phyloP scores from a whole-genome alignment of 2,797 vertebrate species.

The Spheniscus humboldti region DNA sequence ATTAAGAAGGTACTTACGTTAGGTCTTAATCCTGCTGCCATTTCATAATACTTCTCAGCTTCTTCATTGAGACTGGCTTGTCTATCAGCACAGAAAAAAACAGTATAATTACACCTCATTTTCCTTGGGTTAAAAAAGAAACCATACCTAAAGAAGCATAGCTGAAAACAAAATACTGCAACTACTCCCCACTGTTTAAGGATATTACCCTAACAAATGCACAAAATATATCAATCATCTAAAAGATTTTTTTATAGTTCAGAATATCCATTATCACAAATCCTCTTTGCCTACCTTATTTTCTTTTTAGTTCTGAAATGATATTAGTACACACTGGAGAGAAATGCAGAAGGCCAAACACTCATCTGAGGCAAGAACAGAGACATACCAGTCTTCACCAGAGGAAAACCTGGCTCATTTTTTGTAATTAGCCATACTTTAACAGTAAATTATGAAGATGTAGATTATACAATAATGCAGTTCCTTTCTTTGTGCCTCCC shows the following conservation, averaged over 20 bases:
- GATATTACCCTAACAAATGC: neutral
- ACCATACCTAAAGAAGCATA: neutral
- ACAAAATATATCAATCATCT: neutral
- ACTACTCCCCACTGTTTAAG: neutral
- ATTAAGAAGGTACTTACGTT: constrained; percentile 84
- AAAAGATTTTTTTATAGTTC: neutral
- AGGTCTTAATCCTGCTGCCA: constrained; percentile 91
- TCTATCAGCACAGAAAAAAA: constrained; percentile 71
- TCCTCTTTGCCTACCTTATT: neutral
- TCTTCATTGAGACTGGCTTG: constrained; percentile 97
- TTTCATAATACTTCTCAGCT: constrained; percentile 93
- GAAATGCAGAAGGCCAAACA: neutral
- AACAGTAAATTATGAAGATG: neutral
- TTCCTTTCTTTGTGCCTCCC: neutral
- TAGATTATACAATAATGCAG: neutral
- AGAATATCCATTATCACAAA: neutral
- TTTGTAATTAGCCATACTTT: neutral
- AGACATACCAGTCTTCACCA: neutral
- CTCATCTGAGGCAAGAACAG: neutral
- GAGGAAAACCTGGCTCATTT: neutral
- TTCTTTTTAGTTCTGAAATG: neutral
- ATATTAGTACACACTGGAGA: neutral
- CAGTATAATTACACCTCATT: neutral
- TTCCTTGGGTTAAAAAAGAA: neutral
- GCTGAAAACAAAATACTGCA: neutral